A percentile compares a stretch with the other conserved stretches of the same genome.
phyloP scores from a whole-genome alignment of 2,797 vertebrate genomes.

The Fratercula arctica region DNA sequence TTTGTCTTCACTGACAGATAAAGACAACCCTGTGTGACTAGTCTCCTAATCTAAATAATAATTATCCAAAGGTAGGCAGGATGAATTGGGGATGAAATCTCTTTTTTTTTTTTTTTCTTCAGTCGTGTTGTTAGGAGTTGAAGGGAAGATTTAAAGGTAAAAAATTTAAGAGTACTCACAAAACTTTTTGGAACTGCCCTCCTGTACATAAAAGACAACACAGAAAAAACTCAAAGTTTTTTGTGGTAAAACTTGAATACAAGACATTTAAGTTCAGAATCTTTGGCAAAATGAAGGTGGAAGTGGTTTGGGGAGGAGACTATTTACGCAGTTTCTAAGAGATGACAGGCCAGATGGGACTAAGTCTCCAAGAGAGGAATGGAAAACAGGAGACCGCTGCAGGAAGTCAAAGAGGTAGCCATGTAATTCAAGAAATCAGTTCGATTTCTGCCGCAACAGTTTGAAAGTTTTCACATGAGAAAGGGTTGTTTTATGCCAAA shows the following conservation, averaged over 20 bases:
- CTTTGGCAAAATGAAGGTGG: background rate
- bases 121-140: background rate
- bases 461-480: background rate
- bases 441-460: background rate
- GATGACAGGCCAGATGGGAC: background rate
- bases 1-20: background rate
- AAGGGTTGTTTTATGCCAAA: background rate
- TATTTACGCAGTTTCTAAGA: background rate
- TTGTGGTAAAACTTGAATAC: background rate
- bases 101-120: no score
- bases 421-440: background rate
- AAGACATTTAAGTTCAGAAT: background rate
- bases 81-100: background rate
- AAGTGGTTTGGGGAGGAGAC: background rate
- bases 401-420: background rate
- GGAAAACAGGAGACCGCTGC: background rate
- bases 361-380: background rate
- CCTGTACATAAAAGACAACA: background rate
- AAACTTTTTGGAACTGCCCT: background rate
- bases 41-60: background rate
- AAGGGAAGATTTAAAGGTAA: background rate
- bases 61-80: background rate
- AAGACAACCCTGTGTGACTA: background rate
- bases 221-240: background rate
- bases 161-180: background rate